phyloP scores from a whole-genome alignment of 1,140 invertebrate species.

The Drosophila athabasca region DNA sequence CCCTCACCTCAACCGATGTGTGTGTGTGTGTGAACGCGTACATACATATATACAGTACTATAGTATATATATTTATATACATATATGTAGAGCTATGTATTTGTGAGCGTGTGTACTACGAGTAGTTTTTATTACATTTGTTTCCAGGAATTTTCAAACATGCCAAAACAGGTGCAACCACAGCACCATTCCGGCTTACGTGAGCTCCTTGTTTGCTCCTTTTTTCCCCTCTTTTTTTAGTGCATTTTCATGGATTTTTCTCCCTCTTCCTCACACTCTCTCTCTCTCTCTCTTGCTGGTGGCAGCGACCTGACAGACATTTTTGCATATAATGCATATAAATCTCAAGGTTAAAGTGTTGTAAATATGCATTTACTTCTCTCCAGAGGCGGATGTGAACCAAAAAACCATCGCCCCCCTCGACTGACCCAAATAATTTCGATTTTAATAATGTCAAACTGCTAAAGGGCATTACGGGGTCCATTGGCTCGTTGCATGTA shows the following conservation, averaged over 20 bases:
- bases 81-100: slow-evolving; percentile 14
- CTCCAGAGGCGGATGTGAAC: slow-evolving; percentile 46
- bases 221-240: slow-evolving; percentile 39
- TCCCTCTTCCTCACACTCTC: slow-evolving; percentile 20
- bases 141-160: slow-evolving; percentile 81
- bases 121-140: slow-evolving; percentile 82
- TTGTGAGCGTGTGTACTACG: slow-evolving; percentile 55
- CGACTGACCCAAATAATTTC: slow-evolving; percentile 49
- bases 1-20: slow-evolving; percentile 46
- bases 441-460: slow-evolving; percentile 69
- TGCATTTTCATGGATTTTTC: slow-evolving; percentile 61
- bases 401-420: slow-evolving; percentile 26
- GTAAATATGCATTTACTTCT: slow-evolving; percentile 69
- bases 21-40: slow-evolving; percentile 3
- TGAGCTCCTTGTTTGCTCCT: slow-evolving; percentile 53
- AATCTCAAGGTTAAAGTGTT: slow-evolving; percentile 72
- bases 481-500: slow-evolving; percentile 18
- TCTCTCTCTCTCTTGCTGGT: background rate
- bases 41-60: background rate
- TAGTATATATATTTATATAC: background rate
- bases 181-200: slow-evolving; percentile 60
- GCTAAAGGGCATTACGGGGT: slow-evolving; percentile 33
- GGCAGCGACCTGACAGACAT: slow-evolving; percentile 15
- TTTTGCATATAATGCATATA: slow-evolving; percentile 66
- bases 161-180: slow-evolving; percentile 79